Conservation (phyloP, 2,797 vertebrate genomes). For the Sebastes minor region DNA sequence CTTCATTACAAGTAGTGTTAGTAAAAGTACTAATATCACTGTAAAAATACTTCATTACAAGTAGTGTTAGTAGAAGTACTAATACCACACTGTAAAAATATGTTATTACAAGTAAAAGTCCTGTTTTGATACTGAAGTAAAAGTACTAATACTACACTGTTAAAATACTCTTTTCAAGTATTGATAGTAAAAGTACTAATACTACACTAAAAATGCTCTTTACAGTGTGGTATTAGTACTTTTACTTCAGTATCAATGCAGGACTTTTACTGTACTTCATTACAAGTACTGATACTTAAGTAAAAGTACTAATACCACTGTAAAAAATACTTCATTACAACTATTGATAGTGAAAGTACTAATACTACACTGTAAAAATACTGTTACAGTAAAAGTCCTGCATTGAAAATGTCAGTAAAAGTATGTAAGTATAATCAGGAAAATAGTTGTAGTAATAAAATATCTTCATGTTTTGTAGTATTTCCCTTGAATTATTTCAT, state of each 20-base stretch:
- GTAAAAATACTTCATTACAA: too few relatives aligned
- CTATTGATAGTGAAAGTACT: background rate
- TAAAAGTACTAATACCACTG: background rate
- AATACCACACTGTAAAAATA: background rate
- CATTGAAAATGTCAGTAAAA: background rate
- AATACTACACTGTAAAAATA: background rate
- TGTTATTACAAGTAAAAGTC: background rate
- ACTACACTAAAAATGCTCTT: too few relatives aligned
- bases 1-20: too few relatives aligned
- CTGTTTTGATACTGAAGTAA: background rate
- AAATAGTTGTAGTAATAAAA: background rate
- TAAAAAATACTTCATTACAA: background rate
- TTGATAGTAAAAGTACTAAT: background rate
- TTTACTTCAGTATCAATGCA: too few relatives aligned
- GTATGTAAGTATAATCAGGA: background rate
- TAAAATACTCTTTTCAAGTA: background rate
- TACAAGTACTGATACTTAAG: background rate
- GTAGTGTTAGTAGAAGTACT: background rate
- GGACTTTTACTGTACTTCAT: background rate
- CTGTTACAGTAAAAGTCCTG: background rate
- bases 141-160: background rate
- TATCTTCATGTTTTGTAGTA: too few relatives aligned
- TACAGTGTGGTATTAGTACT: too few relatives aligned
- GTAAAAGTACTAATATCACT: background rate
- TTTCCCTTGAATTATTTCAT: too few relatives aligned